Conservation (phyloP, 2,888 invertebrate species). For the Heliconius ethilla region DNA sequence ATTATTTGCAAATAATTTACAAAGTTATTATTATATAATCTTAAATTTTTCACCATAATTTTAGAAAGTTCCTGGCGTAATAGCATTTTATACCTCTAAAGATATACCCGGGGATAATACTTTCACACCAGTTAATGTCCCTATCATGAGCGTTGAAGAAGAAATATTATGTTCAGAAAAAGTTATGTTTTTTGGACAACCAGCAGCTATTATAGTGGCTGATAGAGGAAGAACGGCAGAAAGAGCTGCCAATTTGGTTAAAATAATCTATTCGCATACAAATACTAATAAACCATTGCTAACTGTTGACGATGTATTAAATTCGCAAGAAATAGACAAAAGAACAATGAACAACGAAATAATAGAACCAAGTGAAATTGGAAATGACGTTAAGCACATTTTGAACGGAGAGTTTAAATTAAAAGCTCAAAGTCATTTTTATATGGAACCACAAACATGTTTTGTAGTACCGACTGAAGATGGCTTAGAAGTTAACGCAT, state of each 20-base stretch:
- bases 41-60: constrained; percentile 43
- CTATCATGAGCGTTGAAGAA: constrained; percentile 57
- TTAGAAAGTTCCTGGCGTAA: constrained; percentile 83
- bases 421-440: constrained; percentile 87
- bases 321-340: constrained; percentile 59
- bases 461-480: constrained; percentile 86
- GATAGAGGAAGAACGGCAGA: constrained; percentile 78
- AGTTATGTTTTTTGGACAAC: constrained; percentile 83
- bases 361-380: constrained; percentile 64
- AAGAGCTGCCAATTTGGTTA: constrained; percentile 79
- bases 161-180: constrained; percentile 68
- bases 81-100: constrained; percentile 82
- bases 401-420: constrained; percentile 81
- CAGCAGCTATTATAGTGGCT: constrained; percentile 85
- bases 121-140: constrained; percentile 65
- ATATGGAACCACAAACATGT: constrained; percentile 88
- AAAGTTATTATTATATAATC: not conserved
- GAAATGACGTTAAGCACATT: constrained; percentile 66
- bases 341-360: constrained; percentile 57
- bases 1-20: not conserved
- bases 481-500: constrained; percentile 84
- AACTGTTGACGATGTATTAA: constrained; percentile 64
- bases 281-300: constrained; percentile 62
- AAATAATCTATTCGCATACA: constrained; percentile 69
- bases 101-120: constrained; percentile 85